Evolutionary conservation across 2,888 invertebrate species (phyloP).

Genomic region (Poecilus cupreus): DNA sequence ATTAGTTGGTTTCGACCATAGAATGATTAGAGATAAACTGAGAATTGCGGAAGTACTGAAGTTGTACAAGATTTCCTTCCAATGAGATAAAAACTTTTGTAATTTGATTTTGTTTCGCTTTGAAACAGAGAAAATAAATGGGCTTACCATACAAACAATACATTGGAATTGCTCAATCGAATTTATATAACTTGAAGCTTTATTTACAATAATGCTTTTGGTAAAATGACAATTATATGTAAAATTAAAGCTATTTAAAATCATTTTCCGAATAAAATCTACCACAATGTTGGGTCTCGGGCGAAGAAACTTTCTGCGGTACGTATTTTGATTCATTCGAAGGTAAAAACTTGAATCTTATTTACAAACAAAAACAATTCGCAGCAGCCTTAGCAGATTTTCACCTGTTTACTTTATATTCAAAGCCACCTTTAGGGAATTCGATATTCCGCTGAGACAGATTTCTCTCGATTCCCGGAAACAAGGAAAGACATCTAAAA

Average conservation of each 20-base stretch:
- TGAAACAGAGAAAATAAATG: conserved; percentile 16
- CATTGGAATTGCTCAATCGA: neutral
- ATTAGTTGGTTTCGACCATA: neutral
- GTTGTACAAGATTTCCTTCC: neutral
- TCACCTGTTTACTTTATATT: conserved; percentile 48
- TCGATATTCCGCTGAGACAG: conserved; percentile 25
- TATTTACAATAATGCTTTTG: no score
- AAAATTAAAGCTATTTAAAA: no score
- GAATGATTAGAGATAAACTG: neutral
- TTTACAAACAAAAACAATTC: conserved; percentile 43
- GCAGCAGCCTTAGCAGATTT: conserved; percentile 29
- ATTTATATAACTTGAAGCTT: no score
- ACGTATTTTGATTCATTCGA: neutral
- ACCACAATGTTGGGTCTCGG: no score
- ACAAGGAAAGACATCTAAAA: neutral
- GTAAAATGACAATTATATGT: no score
- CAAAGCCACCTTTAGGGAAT: conserved; percentile 47
- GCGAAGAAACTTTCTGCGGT: neutral
- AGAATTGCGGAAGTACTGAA: neutral
- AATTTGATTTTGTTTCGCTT: conserved; percentile 24
- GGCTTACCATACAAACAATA: neutral
- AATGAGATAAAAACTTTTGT: conserved; percentile 19
- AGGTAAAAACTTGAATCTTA: conserved; percentile 4
- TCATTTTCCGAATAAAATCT: no score
- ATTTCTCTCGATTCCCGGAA: neutral